Evolutionary conservation across 2,113 vertebrate species (phyloP).

Genomic region (Anas platyrhynchos): DNA sequence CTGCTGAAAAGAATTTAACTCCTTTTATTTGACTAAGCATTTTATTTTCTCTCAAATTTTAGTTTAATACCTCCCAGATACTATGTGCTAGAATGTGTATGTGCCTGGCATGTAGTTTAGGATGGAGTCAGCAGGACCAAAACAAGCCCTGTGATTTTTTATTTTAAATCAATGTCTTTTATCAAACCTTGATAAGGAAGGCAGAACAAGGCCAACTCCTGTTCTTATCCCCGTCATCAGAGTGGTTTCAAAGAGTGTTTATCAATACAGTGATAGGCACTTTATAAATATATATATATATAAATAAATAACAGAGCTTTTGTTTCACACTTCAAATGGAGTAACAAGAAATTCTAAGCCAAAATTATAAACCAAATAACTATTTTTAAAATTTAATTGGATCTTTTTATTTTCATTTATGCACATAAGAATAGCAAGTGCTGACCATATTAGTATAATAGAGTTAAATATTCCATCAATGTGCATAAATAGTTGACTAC

Average conservation of each 20-base stretch:
- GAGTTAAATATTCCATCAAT: neutral
- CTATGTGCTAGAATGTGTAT: neutral
- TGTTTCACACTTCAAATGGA: neutral
- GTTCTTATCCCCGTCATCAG: too few species aligned
- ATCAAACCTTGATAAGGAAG: neutral
- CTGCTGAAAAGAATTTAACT: neutral
- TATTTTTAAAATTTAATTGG: neutral
- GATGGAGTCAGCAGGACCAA: neutral
- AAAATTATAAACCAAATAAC: neutral
- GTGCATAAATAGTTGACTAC: neutral
- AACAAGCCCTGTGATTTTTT: neutral
- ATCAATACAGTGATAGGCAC: too few species aligned
- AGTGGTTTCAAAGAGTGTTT: too few species aligned
- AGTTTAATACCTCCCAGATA: neutral
- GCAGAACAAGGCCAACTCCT: too few species aligned
- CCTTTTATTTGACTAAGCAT: neutral
- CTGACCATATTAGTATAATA: neutral
- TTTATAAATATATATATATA: too few species aligned
- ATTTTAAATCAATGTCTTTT: neutral
- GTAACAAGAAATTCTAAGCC: neutral
- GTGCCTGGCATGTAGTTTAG: neutral
- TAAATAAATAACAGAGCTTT: neutral
- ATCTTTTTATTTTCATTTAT: neutral
- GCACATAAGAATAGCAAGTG: neutral
- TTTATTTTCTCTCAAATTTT: neutral